These are phyloP conservation scores for Metridium senile DNA, from an alignment of 92 coral and sea anemone genomes.

Conservation along the genomic window DNA sequence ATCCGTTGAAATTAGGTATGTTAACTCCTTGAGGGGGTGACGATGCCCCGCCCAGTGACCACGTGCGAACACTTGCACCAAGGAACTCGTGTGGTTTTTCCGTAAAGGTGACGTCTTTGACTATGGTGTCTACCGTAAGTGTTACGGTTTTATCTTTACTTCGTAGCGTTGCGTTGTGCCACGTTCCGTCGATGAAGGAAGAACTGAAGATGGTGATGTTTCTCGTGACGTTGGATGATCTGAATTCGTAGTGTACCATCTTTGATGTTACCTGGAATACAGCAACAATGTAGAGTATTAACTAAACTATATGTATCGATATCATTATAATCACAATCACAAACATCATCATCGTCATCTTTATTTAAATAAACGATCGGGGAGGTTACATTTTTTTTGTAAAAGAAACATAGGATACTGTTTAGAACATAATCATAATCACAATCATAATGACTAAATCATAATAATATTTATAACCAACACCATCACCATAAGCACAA, in stretches of 20 bases:
- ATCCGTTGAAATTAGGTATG: slow-evolving; percentile 72
- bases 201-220: slow-evolving; percentile 35
- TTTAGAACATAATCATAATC: no score
- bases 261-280: slow-evolving; percentile 56
- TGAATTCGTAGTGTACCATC: slow-evolving; percentile 59
- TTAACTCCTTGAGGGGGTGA: slow-evolving; percentile 33
- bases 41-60: slow-evolving; percentile 77
- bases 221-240: slow-evolving; percentile 41
- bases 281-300: slow-evolving; percentile 9
- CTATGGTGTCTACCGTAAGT: slow-evolving; percentile 59
- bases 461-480: no score
- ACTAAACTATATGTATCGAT: no score
- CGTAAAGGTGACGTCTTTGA: slow-evolving; percentile 36
- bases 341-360: no score
- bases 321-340: no score
- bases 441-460: no score
- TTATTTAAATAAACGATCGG: no score
- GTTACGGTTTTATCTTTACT: slow-evolving; percentile 62
- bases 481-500: no score
- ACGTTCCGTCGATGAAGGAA: slow-evolving; percentile 73
- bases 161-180: slow-evolving; percentile 84
- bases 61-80: slow-evolving; percentile 59
- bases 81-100: slow-evolving; percentile 72
- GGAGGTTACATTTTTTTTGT: no score
- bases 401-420: no score